Base-by-base conservation (phyloP, 2,888 invertebrate species). In the Aplocera efformata region DNA sequence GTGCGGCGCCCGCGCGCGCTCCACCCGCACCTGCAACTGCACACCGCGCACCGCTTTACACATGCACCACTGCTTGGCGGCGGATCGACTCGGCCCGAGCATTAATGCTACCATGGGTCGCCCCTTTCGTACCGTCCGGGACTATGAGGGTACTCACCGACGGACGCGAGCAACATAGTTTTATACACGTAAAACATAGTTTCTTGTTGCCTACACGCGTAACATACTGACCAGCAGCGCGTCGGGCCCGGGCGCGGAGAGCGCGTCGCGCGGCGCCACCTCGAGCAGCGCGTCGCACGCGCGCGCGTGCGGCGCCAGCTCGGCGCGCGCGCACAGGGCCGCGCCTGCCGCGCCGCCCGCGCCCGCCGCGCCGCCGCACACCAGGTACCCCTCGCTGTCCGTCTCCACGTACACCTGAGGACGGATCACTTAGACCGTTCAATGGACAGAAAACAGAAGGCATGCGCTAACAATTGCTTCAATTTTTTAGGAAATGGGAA, bases 191-290 rank as follows among this genome's bases (percentile, higher is more conserved):
- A n/a, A n/a, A n/a, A n/a, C n/a, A n/a, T n/a, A n/a, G n/a, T n/a
- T n/a, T n/a, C n/a, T n/a, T n/a, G n/a, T n/a, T 17, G 13, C 13
- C 3, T 17, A 5, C 5, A 5, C 13, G 72, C 95, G 94, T 0
- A 96, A 96, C 72, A 97, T 93, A 41, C 91, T 91, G 62, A 65
- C 94, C 80, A 92, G 88, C 0, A 17, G 93, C 91, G 7, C 94
- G 85, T 40, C 94, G 83, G 49, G 92, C 92, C 53, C 30, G 96
- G 79, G 57, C 44, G 94, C 92, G 17, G 93, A 93, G 21, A 9
- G 1, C 88, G 81, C 26, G 85, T 78, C 40, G 86, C n/a, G 77
- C 53, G 79, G 79, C 26, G 75, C 71, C 27, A 70, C 66, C 20
- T 80, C 63, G 10, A 84, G 78, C 51, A 90, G 57, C 31, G 33